Conservation (phyloP, 2,113 vertebrate genomes). For the Stegostoma tigrinum region DNA sequence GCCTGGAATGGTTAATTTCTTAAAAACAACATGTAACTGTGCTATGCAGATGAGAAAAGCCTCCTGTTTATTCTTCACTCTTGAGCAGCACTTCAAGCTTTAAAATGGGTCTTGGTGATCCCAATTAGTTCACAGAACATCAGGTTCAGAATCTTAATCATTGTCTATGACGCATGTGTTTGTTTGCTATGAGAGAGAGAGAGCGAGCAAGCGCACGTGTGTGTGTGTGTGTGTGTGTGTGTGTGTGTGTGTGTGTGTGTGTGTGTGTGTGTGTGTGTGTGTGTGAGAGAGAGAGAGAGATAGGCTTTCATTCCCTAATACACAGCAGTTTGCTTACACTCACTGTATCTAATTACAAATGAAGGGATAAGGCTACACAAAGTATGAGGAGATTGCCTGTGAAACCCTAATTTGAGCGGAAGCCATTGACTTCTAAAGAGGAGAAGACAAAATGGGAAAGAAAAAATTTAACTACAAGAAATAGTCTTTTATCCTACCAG, state of each 20-base stretch:
- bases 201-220: neutral
- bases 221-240: neutral
- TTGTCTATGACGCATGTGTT: neutral
- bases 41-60: neutral
- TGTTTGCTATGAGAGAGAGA: no score
- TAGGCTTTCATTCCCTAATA: neutral
- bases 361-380: neutral
- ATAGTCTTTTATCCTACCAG: neutral
- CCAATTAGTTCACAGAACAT: neutral
- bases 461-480: neutral
- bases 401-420: neutral
- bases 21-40: neutral
- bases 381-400: neutral
- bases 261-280: neutral
- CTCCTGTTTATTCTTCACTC: neutral
- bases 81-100: neutral
- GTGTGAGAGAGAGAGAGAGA: neutral
- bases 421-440: neutral
- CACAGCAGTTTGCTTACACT: neutral
- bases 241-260: neutral
- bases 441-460: neutral
- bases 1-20: neutral
- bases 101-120: neutral
- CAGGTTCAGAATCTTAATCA: neutral
- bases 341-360: neutral